Evolutionary conservation across 2,888 invertebrate species (phyloP), one percentile per base, ranked within the genome.

Genomic region (Lithophane semibrunnea): DNA sequence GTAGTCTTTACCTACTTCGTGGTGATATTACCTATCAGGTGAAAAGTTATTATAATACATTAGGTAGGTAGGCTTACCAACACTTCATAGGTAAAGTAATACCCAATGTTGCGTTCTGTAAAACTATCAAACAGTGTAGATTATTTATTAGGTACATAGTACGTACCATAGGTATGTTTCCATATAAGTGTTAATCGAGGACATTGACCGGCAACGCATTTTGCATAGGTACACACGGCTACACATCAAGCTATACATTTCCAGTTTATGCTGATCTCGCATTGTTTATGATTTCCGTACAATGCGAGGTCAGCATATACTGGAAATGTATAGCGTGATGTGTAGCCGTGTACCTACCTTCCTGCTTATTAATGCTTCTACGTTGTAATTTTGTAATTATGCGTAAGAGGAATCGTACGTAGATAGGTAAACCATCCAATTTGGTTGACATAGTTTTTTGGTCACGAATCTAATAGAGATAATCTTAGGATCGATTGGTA

Each of bases 141-240:
- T 66, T 16, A 54, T 47, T 37, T 5, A 8, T 73, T 52, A 52
- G 18, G 52, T 52, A 8, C 52, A 8, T 18, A 56, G 8, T 49
- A 56, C 12, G 54, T 10, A 10, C 54, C 5, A 3, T 58, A 37
- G 0, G 37, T 73, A n/a, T n/a, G 12, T 72, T 29, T 58, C 5
- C 44, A 58, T 72, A 29, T 16, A 71, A 37, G 73, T 73, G 73
- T 73, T 58, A 37, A 24, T 10, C 37, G 73, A 58, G 73, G 73
- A 49, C 73, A 73, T 58, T 73, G 73, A 73, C 73, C 73, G 37
- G 73, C n/a, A 18, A 18, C 56, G 56, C 18, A 47, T 73, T 73
- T 72, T 37, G 47, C 44, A 16, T 44, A 29, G 12, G 10, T 24
- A 47, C 37, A 37, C 37, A 37, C 37, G 37, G 4, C 37, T 37